These are phyloP conservation scores for Eupithecia inturbata DNA, from an alignment of 2,888 invertebrate genomes.

Conservation along the genomic window DNA sequence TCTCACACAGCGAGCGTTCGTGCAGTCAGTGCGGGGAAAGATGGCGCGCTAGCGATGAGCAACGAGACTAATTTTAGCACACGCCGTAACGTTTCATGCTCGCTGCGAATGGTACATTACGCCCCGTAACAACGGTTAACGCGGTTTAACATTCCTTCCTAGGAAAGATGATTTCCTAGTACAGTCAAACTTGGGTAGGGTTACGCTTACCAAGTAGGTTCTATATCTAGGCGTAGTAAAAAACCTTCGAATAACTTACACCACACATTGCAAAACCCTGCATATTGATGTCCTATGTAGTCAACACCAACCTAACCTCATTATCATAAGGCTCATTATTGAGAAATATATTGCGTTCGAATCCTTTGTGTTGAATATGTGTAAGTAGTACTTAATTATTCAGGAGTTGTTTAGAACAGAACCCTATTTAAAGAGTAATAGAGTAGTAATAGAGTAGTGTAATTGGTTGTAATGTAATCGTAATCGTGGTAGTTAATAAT, in stretches of 20 bases:
- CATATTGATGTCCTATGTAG: slow-evolving; percentile 55
- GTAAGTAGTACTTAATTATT: slow-evolving; percentile 3
- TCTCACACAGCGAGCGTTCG: no score
- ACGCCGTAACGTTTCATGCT: no score
- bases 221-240: slow-evolving; percentile 9
- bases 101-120: no score
- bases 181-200: not conserved
- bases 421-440: not conserved
- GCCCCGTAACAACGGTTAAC: no score
- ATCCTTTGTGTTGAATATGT: slow-evolving; percentile 36
- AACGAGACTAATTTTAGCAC: no score
- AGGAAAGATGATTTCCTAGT: not conserved
- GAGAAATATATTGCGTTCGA: slow-evolving; percentile 38
- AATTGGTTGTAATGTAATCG: no score
- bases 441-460: no score
- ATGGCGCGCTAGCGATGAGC: no score
- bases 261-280: slow-evolving; percentile 49
- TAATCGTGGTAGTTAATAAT: no score
- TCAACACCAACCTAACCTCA: slow-evolving; percentile 37
- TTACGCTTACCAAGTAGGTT: not conserved
- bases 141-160: not conserved
- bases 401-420: slow-evolving; percentile 8
- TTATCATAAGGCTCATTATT: slow-evolving; percentile 39
- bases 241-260: slow-evolving; percentile 32
- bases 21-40: no score